Base-by-base conservation (phyloP, 2,888 invertebrate species). In the Dryocosmus kuriphilus region DNA sequence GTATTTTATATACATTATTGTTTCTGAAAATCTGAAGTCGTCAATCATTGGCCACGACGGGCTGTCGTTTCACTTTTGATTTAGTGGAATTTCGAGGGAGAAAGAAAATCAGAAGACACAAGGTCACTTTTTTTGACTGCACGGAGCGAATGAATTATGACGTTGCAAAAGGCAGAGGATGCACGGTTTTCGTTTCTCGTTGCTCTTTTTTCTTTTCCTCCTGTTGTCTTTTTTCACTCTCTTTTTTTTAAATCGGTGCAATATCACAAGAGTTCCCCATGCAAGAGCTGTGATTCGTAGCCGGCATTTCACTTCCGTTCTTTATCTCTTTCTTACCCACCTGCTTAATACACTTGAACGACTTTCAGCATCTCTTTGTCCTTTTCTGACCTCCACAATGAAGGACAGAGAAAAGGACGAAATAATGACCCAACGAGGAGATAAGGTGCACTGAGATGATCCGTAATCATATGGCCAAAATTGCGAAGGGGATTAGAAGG, bases 401-500 rank as follows among this genome's bases (percentile, higher is more conserved):
- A 35, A 30, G 46, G 51, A 55, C 46, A 46, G 35, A 46, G 41
- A 71, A 71, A 71, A 67, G 16, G n/a, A 67, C 22, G 38, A 24
- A 46, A 51, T 30, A 71, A 71, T 22, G 24, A 63, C n/a, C 1
- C 24, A 27, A 41, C 16, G 60, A 75, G 14, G 51, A 71, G 19
- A n/a, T n/a, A n/a, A 30, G 73, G 30, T 22, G 35, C 35, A 60
- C 32, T 24, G 65, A 75, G 74, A 74, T 75, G 62, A 76, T 63
- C 74, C 74, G 75, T 75, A 80, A 80, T 80, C 38, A 38, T 38
- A 11, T n/a, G 62, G 62, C 32, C 46, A 46, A 46, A 63, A 63
- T 11, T 11, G 63, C 11, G 14, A 38, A 63, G 63, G 24, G 38
- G 63, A 46, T 46, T 46, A 46, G 46, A 46, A 46, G 16, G 46